Base-by-base conservation (phyloP, 2,888 invertebrate genomes). In the Volucella zonaria region DNA sequence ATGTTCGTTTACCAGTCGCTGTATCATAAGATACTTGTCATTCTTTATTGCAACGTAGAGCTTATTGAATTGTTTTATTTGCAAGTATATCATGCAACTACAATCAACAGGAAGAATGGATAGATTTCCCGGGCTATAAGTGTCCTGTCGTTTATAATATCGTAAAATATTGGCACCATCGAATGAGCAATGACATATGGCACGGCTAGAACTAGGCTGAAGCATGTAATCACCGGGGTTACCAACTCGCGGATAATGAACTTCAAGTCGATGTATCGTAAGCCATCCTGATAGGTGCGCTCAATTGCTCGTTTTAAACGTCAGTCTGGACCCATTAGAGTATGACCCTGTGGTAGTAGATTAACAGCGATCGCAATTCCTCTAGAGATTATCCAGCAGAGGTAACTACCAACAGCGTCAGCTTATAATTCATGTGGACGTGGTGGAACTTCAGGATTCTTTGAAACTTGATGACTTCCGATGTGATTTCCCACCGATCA, bases 241-340 rank as follows among this genome's bases (percentile, higher is more conserved):
- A n/a, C n/a, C n/a, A n/a, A n/a, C n/a, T n/a, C n/a, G n/a, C n/a
- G n/a, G n/a, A n/a, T n/a, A n/a, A n/a, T n/a, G n/a, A n/a, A n/a
- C n/a, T n/a, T n/a, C n/a, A n/a, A n/a, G n/a, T n/a, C n/a, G n/a
- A n/a, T n/a, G n/a, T n/a, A n/a, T n/a, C 98, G 93, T 54, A 98
- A 94, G 0, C 99, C 99, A 89, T 98, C 98, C 58, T 97, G 95
- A 90, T 98, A 99, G 0, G 98, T 96, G 89, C 96, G 95, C 90
- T 99, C 99, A 61, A 99, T 96, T 0, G 97, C 97, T 3, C 96
- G 93, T 71, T 98, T 95, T 89, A 99, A 93, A 91, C 96, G 95
- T 96, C 98, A 98, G 92, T 99, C 99, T 9, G 99, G 98, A 0
- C 98, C 98, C 98, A 99, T 99, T 95, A 99, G 96, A 0, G 97